A percentile compares a stretch with the other conserved stretches of the same genome.
These are phyloP conservation scores for Channallabes apus DNA, from an alignment of 2,797 vertebrate species.

Conservation along the genomic window DNA sequence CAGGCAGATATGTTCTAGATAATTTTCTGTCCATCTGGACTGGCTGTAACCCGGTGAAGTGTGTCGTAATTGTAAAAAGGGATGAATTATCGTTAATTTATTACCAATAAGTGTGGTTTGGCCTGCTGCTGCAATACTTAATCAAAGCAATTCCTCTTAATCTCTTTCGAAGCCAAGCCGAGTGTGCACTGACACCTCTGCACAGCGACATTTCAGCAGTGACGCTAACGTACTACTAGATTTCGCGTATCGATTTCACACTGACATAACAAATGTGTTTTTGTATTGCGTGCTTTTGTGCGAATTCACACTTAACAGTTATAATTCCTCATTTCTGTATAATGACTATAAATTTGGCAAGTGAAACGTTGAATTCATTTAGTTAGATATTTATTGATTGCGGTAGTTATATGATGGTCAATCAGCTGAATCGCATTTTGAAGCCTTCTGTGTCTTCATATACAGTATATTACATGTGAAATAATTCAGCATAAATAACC, in stretches of 20 bases:
- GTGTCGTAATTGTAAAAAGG: background rate
- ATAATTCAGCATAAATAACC: background rate
- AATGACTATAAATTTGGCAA: background rate
- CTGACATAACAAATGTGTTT: conserved; percentile 2
- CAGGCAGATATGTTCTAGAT: background rate
- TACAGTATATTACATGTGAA: background rate
- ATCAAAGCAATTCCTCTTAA: conserved; percentile 9
- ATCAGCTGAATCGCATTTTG: background rate
- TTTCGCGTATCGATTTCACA: background rate
- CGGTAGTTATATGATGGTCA: background rate
- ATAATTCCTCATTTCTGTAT: background rate
- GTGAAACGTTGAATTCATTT: background rate
- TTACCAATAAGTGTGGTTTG: background rate
- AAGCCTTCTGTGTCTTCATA: background rate
- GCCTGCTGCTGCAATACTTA: background rate
- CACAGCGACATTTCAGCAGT: background rate
- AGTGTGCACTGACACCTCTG: background rate
- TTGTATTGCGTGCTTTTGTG: background rate
- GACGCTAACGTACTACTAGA: background rate
- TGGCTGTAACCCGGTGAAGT: background rate
- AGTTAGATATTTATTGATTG: background rate
- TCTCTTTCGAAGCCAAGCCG: background rate
- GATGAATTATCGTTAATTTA: background rate
- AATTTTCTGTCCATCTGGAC: background rate
- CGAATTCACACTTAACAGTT: background rate